Percentiles rank a stretch among this genome's conserved stretches.
phyloP scores from a whole-genome alignment of 2,113 vertebrate genomes.

The Tachysurus vachellii region DNA sequence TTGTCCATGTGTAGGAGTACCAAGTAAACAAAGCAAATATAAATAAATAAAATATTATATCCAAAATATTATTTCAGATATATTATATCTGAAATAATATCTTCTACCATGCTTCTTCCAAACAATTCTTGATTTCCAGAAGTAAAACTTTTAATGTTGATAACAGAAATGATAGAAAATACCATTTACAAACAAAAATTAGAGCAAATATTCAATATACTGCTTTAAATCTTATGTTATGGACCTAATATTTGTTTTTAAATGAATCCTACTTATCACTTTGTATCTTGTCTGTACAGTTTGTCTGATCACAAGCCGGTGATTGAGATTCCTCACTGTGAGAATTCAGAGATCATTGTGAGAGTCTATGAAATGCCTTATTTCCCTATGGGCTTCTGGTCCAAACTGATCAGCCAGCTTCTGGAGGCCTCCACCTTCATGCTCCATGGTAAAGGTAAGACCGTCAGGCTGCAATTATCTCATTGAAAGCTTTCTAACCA shows the following conservation, averaged over 20 bases:
- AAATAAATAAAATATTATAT: not conserved
- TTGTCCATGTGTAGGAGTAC: not conserved
- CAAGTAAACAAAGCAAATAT: not conserved
- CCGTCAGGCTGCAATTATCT: not conserved
- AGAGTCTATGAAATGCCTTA: constrained; percentile 95
- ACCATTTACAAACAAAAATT: not conserved
- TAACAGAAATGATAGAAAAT: not conserved
- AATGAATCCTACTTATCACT: not conserved
- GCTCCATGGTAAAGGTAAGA: constrained; percentile 85
- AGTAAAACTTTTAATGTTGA: not conserved
- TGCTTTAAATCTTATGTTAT: not conserved
- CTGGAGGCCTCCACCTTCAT: constrained; percentile 89
- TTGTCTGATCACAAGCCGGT: constrained; percentile 87
- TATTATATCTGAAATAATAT: not conserved
- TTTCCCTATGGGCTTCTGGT: constrained; percentile 97
- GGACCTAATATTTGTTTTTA: not conserved
- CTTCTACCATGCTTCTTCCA: not conserved
- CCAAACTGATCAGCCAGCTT: constrained; percentile 88
- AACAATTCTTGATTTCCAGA: not conserved
- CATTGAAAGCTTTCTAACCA: not conserved
- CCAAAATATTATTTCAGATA: not conserved
- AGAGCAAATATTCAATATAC: not conserved
- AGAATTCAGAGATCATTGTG: constrained; percentile 91
- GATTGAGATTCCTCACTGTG: constrained; percentile 91
- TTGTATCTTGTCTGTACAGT: constrained; percentile 62